phyloP scores from a whole-genome alignment of 2,888 invertebrate genomes.

The Dasypogon diadema region DNA sequence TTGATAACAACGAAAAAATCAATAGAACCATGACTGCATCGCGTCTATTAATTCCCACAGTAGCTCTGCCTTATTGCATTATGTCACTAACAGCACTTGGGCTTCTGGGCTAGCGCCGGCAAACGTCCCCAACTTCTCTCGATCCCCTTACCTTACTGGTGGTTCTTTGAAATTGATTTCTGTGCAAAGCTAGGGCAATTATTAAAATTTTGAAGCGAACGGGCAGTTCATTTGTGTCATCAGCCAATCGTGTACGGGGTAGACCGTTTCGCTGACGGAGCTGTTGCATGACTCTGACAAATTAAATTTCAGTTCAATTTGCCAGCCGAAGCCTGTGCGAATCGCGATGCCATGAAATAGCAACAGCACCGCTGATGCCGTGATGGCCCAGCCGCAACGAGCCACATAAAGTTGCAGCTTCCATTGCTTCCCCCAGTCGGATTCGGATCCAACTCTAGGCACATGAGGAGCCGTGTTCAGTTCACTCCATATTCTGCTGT shows the following conservation, averaged over 20 bases:
- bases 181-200: constrained; percentile 39
- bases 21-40: no score
- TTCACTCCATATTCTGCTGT: not conserved
- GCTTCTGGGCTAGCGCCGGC: no score
- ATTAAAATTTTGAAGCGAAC: constrained; percentile 29
- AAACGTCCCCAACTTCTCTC: no score
- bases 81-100: no score
- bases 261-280: constrained; percentile 12
- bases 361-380: not conserved
- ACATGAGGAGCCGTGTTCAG: constrained; percentile 16
- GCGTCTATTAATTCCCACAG: no score
- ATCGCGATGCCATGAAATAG: constrained; percentile 18
- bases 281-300: constrained; percentile 44
- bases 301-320: constrained; percentile 49
- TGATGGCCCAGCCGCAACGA: not conserved
- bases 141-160: no score
- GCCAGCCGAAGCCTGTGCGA: constrained; percentile 3
- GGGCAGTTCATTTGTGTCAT: constrained; percentile 46
- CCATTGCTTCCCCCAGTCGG: not conserved
- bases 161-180: constrained; percentile 42
- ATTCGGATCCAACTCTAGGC: constrained; percentile 5
- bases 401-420: not conserved
- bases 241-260: constrained; percentile 29
- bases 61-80: no score
- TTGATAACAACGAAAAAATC: no score